phyloP scores from a whole-genome alignment of 2,797 vertebrate genomes.

The Argya squamiceps region DNA sequence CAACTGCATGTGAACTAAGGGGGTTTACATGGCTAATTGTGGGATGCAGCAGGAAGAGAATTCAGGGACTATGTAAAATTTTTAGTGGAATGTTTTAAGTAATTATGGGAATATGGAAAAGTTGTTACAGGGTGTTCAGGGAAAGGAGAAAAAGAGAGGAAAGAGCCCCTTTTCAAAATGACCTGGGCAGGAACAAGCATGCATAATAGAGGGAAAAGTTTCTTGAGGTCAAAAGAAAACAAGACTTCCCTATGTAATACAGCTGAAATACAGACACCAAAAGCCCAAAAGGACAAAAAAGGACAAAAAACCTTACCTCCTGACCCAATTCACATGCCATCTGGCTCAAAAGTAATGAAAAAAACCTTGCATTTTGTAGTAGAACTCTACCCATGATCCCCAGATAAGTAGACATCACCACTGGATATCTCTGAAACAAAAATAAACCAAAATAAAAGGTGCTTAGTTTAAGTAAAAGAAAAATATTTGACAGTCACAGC shows the following conservation, averaged over 20 bases:
- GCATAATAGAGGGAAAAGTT: not conserved
- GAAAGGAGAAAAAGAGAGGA: not conserved
- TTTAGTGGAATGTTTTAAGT: not conserved
- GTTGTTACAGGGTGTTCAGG: not conserved
- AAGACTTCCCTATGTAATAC: not conserved
- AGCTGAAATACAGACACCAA: not conserved
- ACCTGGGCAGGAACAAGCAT: not conserved
- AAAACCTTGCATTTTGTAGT: slow-evolving; percentile 92
- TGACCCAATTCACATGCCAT: slow-evolving; percentile 89
- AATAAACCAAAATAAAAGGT: not conserved
- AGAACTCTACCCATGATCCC: slow-evolving; percentile 91
- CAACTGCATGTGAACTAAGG: rapidly evolving
- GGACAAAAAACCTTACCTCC: slow-evolving; percentile 80
- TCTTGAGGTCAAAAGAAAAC: not conserved
- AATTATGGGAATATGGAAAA: not conserved
- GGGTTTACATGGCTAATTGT: not conserved
- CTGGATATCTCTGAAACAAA: slow-evolving; percentile 86
- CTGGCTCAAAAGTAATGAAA: slow-evolving; percentile 90
- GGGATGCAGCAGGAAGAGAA: not conserved
- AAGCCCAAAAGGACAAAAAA: not conserved
- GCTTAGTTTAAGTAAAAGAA: not conserved
- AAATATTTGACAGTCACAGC: not conserved
- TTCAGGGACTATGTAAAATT: not conserved
- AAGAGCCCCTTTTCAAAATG: not conserved
- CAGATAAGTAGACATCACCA: slow-evolving; percentile 95